Evolutionary conservation across 2,113 vertebrate genomes (phyloP).

Genomic region (Leptocoma aspasia): DNA sequence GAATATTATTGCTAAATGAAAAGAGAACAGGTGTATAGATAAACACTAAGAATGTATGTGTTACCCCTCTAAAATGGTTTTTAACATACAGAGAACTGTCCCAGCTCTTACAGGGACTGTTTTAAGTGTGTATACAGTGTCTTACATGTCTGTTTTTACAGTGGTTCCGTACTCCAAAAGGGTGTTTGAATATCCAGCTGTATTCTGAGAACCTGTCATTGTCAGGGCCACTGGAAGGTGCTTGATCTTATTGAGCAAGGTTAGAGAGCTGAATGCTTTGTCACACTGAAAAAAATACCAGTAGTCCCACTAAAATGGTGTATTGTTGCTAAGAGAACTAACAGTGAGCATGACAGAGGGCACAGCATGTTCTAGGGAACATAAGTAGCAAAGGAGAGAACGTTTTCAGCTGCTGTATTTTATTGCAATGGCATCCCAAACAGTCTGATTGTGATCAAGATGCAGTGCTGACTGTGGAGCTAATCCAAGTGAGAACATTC

Average conservation of each 20-base stretch:
- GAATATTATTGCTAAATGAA: not conserved
- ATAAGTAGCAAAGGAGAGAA: not conserved
- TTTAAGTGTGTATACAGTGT: not conserved
- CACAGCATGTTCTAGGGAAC: not conserved
- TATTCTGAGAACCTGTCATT: not conserved
- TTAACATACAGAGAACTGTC: not conserved
- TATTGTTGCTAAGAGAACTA: not conserved
- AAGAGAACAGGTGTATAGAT: not conserved
- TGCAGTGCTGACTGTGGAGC: not conserved
- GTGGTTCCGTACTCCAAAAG: not conserved
- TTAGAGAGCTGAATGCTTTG: not conserved
- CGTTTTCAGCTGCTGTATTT: not conserved
- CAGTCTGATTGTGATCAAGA: not conserved
- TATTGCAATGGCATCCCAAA: not conserved
- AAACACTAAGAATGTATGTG: not conserved
- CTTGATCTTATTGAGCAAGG: not conserved
- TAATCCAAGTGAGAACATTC: not conserved
- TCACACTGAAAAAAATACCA: not conserved
- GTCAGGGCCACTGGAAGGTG: not conserved
- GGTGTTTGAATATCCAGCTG: not conserved
- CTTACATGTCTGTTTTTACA: not conserved
- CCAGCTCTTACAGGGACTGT: not conserved
- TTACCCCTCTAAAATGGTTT: not conserved
- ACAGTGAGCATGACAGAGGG: not conserved
- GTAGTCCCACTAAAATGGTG: not conserved